Percentiles rank a stretch among this genome's conserved stretches.
Conservation (phyloP, 2,113 vertebrate species). For the Symphodus melops region DNA sequence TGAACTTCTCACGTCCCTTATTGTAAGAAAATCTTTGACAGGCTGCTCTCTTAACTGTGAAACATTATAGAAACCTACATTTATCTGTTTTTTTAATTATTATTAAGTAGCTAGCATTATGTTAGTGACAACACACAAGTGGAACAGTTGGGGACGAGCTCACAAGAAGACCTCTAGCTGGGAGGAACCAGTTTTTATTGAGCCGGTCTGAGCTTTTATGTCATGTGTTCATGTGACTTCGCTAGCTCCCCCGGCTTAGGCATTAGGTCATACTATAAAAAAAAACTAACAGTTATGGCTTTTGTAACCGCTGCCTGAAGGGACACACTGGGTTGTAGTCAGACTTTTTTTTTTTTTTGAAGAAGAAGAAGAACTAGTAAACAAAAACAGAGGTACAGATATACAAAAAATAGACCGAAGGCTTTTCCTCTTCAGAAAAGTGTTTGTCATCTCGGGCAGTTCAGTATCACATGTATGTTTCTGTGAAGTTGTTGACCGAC, state of each 20-base stretch:
- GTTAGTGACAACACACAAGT: constrained; percentile 12
- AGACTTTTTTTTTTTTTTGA: too few species aligned
- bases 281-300: constrained; percentile 12
- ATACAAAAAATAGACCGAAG: not conserved
- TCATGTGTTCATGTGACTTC: not conserved
- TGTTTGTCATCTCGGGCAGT: not conserved
- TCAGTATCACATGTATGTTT: not conserved
- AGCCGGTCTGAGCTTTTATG: constrained; percentile 9
- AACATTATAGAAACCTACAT: not conserved
- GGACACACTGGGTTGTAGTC: not conserved
- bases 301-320: constrained; percentile 20
- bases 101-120: not conserved
- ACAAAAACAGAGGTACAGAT: not conserved
- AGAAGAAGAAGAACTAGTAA: not conserved
- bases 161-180: not conserved
- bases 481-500: not conserved
- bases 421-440: not conserved
- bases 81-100: not conserved
- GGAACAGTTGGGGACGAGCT: not conserved
- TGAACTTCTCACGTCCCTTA: not conserved
- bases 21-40: not conserved
- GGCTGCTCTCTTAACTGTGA: not conserved
- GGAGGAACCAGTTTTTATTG: not conserved
- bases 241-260: not conserved
- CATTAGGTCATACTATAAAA: not conserved